Evolutionary conservation across 2,888 invertebrate genomes (phyloP).

Genomic region (Molanna angustata): DNA sequence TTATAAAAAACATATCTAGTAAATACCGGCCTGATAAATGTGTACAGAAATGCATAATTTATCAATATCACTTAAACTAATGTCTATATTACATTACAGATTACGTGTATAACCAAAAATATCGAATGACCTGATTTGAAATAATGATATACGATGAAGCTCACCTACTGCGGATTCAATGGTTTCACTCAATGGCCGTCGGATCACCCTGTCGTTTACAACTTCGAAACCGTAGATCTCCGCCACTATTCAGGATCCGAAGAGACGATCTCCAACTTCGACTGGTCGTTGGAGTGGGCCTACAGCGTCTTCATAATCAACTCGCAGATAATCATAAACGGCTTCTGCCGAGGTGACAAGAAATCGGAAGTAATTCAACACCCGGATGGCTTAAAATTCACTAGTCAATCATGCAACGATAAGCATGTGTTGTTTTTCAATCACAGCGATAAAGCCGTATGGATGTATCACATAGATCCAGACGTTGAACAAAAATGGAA

Average conservation of each 20-base stretch:
- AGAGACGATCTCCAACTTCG: conserved; percentile 9
- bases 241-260: conserved; percentile 15
- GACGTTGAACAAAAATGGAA: conserved; percentile 37
- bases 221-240: conserved; percentile 10
- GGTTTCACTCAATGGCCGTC: conserved; percentile 48
- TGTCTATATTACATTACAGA: too few species aligned
- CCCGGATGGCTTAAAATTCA: conserved; percentile 37
- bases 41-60: too few species aligned
- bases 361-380: conserved; percentile 38
- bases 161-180: conserved; percentile 41
- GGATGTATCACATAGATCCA: conserved; percentile 35
- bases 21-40: too few species aligned
- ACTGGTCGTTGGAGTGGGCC: conserved; percentile 40
- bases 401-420: conserved; percentile 16
- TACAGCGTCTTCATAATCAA: conserved; percentile 44
- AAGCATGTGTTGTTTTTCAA: conserved; percentile 39
- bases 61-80: too few species aligned
- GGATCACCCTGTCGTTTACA: conserved; percentile 30
- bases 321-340: conserved; percentile 41
- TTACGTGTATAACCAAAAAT: too few species aligned
- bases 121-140: too few species aligned
- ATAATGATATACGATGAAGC: conserved; percentile 12
- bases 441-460: conserved; percentile 40
- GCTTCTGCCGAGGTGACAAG: conserved; percentile 41
- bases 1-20: too few species aligned